Conservation (phyloP, 2,797 vertebrate genomes). For the Girardinus metallicus region DNA sequence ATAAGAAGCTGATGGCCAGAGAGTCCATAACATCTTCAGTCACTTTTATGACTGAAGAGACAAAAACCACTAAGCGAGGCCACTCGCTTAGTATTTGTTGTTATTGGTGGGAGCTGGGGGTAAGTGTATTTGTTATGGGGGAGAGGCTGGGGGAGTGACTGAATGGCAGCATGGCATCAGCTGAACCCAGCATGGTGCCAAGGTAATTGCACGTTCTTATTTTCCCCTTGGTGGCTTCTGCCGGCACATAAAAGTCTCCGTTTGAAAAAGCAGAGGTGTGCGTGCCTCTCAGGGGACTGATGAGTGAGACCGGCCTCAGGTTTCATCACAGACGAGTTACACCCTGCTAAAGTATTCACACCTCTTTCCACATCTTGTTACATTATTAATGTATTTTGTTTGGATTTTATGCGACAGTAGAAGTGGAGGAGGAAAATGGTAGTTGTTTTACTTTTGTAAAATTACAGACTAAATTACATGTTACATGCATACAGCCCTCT, state of each 20-base stretch:
- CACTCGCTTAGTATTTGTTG: conserved; percentile 42
- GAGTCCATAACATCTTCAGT: conserved; percentile 4
- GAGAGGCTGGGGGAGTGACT: conserved; percentile 35
- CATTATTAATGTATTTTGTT: not conserved
- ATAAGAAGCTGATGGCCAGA: conserved; percentile 1
- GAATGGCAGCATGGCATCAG: conserved; percentile 62
- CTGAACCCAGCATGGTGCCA: conserved; percentile 65
- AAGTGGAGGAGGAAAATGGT: not conserved
- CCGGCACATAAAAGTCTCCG: conserved; percentile 56
- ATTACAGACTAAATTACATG: too few relatives aligned
- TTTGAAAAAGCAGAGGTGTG: conserved; percentile 55
- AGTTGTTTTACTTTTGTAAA: not conserved
- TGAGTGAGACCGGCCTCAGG: conserved; percentile 35
- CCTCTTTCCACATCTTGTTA: not conserved
- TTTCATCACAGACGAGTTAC: not conserved
- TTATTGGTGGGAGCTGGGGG: conserved; percentile 33
- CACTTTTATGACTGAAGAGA: conserved; percentile 50
- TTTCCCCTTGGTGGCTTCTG: conserved; percentile 16
- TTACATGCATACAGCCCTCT: too few relatives aligned
- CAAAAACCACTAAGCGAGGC: conserved; percentile 39
- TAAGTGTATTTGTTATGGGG: conserved; percentile 25
- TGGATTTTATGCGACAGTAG: not conserved
- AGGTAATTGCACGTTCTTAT: conserved; percentile 62
- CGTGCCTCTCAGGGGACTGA: conserved; percentile 48
- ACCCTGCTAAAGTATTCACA: not conserved